These are phyloP conservation scores for Orthosia cruda DNA, from an alignment of 2,888 invertebrate species.

Conservation along the genomic window DNA sequence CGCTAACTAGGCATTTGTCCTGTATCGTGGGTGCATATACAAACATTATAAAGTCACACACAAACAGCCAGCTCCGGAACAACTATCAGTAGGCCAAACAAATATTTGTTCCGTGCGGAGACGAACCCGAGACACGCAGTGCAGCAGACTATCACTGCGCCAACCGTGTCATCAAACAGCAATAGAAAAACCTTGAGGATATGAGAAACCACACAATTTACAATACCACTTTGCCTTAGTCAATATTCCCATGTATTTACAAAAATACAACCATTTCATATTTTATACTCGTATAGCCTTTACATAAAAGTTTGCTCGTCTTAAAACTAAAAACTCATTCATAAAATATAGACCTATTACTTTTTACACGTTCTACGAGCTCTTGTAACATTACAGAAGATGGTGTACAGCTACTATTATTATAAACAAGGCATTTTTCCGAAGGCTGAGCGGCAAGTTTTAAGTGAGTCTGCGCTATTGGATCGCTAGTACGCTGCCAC, in stretches of 20 bases:
- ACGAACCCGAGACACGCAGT: too few species aligned
- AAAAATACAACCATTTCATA: not conserved
- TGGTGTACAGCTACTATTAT: conserved; percentile 47
- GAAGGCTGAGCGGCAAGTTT: conserved; percentile 59
- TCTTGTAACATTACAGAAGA: conserved; percentile 20
- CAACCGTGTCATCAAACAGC: too few species aligned
- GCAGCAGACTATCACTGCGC: too few species aligned
- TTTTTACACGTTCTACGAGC: conserved; percentile 18
- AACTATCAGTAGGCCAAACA: too few species aligned
- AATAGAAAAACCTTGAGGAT: not conserved
- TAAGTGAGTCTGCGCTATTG: conserved; percentile 65
- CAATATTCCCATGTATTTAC: not conserved
- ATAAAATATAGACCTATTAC: conserved; percentile 19
- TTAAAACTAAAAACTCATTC: conserved; percentile 1
- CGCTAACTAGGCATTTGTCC: too few species aligned
- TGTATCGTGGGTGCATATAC: too few species aligned
- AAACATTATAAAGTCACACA: too few species aligned
- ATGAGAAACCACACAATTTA: not conserved
- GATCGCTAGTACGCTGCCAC: conserved; percentile 34
- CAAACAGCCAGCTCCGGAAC: too few species aligned
- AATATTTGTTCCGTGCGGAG: too few species aligned
- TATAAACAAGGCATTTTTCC: conserved; percentile 59
- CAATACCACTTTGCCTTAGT: not conserved
- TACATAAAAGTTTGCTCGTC: not conserved
- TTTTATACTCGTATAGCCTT: not conserved